Conservation (phyloP, 2,113 vertebrate species). For the Oreochromis tanganicae region DNA sequence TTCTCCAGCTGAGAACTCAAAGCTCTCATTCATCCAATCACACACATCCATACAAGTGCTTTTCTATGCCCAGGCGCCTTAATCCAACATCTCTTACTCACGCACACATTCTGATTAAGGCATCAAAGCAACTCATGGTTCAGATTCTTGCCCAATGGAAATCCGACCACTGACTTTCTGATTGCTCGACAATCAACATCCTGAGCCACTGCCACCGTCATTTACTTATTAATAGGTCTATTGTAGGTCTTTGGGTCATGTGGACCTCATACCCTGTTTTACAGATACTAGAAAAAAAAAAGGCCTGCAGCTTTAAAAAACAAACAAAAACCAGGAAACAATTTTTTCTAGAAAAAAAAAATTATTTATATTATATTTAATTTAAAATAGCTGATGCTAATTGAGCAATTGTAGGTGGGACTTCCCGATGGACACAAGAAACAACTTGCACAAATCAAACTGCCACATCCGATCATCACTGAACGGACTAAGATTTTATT, state of each 20-base stretch:
- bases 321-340: accelerated
- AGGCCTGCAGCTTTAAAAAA: not conserved
- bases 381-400: not conserved
- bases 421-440: not conserved
- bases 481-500: not conserved
- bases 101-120: not conserved
- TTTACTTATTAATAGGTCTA: not conserved
- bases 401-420: not conserved
- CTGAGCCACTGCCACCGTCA: not conserved
- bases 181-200: not conserved
- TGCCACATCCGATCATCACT: accelerated
- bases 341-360: accelerated
- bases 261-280: not conserved
- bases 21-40: not conserved
- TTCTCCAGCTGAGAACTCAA: not conserved
- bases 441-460: not conserved
- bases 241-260: not conserved
- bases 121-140: not conserved
- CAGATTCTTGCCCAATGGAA: not conserved
- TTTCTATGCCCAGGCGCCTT: accelerated
- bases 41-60: not conserved
- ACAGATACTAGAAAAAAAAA: not conserved
- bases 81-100: not conserved
- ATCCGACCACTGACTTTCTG: not conserved
- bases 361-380: not conserved